Evolutionary conservation across 2,797 vertebrate genomes (phyloP), one percentile per base, ranked within the genome.

Genomic region (Enteromius paludinosus): DNA sequence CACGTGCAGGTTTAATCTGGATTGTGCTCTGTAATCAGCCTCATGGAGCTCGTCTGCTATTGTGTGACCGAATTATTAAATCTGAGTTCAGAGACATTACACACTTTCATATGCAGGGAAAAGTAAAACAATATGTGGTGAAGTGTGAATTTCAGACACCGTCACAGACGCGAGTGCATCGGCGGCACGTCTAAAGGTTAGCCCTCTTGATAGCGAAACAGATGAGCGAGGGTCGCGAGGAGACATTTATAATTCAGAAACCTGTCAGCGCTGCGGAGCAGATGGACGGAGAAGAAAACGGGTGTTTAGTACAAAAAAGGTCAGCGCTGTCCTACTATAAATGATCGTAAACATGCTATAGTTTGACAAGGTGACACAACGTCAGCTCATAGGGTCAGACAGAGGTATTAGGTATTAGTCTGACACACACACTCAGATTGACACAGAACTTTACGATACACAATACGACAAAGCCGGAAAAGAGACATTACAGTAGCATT

Each of bases 181-280:
- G 28, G 15, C 2, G 9, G 9, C 18, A n/a, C 28, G 10, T 7
- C 30, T 52, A 25, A 52, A 33, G 69, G 69, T 72, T 30, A 52
- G 69, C 49, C 45, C 11, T 33, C 2, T 14, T 72, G 5, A 72
- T 4, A 47, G 28, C 33, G 28, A 52, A 25, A 25, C 2, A 9
- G 45, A 33, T 47, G 18, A 20, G 45, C 30, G 45, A 72, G 45
- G 45, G 70, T 52, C 47, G 28, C 1, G 28, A 72, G 17, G 70
- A 72, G 10, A 52, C 49, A 33, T 72, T 52, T n/a, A n/a, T 33
- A 33, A 52, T 72, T 72, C 28, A 72, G 52, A 72, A 72, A 52
- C 18, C 70, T 52, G 45, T 72, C 70, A 72, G 45, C 10, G 28
- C 45, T 20, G 45, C 17, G 0, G 10, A 52, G 45, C 28, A 72